Base-by-base conservation (phyloP, 2,797 vertebrate species). In the Monodelphis domestica region DNA sequence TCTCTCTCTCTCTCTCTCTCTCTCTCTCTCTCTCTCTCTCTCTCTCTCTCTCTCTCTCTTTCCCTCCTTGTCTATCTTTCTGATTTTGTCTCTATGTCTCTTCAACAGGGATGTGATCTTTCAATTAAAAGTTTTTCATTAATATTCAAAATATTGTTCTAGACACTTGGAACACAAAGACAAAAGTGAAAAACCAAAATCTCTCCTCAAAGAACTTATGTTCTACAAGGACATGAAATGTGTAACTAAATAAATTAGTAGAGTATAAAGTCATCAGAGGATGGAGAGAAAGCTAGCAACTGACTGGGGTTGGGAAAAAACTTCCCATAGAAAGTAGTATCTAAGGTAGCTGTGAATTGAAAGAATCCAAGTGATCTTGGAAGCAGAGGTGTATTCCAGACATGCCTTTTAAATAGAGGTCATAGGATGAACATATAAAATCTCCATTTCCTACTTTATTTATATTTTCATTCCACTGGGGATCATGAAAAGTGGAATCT, bases 371-470 rank as follows among this genome's bases (percentile, higher is more conserved):
- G 21, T 17, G 2, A 21, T 78, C 21, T 17, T 78, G 21, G 9
- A 45, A 21, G 70, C 29, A 78, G 70, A 45, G 38, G 70, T 78
- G 5, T 45, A 78, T 78, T 78, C 17, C 21, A 78, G 38, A 78
- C 38, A 78, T 78, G 21, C 70, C 7, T 78, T 78, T 38, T 38
- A 45, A 78, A 45, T 17, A 78, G 59, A 70, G 1, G 17, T 78
- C 14, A 5, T 9, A 45, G 70, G 70, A 78, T 45, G 38, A 78
- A 78, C 0, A 56, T 57, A 4, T 12, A 3, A 51, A 53, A 12
- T 92, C 87, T 94, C 53, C 51, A 54, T 4, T 70, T 26, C 91
- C 17, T 87, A 38, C 93, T 94, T 91, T 10, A 54, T 17, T 89
- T 93, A 52, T 63, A 4, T n/a, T 52, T 92, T 53, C 53, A n/a